Conservation (phyloP, 1,140 invertebrate genomes). For the Gyrodactylus bullatarudis region DNA sequence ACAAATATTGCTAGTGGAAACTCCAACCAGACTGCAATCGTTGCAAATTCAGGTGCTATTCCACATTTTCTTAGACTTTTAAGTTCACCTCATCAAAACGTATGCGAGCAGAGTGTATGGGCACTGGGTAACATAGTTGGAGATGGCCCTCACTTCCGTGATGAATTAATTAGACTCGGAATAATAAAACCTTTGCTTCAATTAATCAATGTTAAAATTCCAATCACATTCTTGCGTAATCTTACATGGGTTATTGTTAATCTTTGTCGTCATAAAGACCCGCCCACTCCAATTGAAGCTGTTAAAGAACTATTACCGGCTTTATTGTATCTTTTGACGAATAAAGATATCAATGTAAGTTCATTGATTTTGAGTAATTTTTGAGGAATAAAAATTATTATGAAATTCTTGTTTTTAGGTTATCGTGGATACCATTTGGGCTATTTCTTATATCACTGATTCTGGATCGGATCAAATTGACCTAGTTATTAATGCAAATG, state of each 20-base stretch:
- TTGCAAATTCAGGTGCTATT: slow-evolving; percentile 66
- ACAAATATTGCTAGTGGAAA: slow-evolving; percentile 95
- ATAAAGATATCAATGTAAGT: slow-evolving; percentile 54
- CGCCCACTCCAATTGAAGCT: slow-evolving; percentile 25
- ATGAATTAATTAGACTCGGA: slow-evolving; percentile 16
- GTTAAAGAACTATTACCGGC: slow-evolving; percentile 72
- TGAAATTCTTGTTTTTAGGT: slow-evolving; percentile 30
- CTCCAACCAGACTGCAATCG: slow-evolving; percentile 67
- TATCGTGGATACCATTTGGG: slow-evolving; percentile 92
- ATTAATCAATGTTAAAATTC: slow-evolving; percentile 11
- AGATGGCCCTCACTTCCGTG: slow-evolving; percentile 22
- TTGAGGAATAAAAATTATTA: slow-evolving; percentile 12
- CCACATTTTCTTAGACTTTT: slow-evolving; percentile 64
- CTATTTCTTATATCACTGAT: slow-evolving; percentile 85
- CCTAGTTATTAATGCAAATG: slow-evolving; percentile 77
- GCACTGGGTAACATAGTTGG: slow-evolving; percentile 86
- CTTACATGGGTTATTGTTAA: slow-evolving; percentile 21
- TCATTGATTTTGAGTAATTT: neutral
- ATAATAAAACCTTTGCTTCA: slow-evolving; percentile 16
- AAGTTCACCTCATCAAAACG: slow-evolving; percentile 59
- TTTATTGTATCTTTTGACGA: slow-evolving; percentile 60
- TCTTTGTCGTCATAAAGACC: slow-evolving; percentile 21
- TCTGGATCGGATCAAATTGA: slow-evolving; percentile 94
- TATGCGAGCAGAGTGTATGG: slow-evolving; percentile 95
- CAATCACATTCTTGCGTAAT: slow-evolving; percentile 13